Evolutionary conservation across 2,888 invertebrate genomes (phyloP), one percentile per base, ranked within the genome.

Genomic region (Trissoscelio sp.): DNA sequence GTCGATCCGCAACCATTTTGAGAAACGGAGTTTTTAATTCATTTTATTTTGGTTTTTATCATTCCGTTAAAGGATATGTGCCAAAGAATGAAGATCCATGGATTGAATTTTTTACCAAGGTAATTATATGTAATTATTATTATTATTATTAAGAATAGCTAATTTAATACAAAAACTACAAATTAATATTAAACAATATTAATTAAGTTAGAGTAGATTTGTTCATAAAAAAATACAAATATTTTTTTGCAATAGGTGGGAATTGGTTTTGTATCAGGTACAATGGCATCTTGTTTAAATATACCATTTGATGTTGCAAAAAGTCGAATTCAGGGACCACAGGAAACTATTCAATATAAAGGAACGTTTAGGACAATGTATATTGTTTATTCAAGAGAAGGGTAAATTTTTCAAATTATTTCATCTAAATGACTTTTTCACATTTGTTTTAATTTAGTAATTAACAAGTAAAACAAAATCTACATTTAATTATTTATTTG

Each of bases 241-340:
- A n/a, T n/a, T n/a, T n/a, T n/a, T n/a, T n/a, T n/a, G 6, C 28
- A 28, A 37, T 16, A 87, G 87, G 82, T 77, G 0, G 92, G 93
- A 0, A 95, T 98, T 85, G 98, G 98, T 39, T 97, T 98, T 88
- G 93, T 94, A 7, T 97, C 98, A 9, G 98, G 98, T 1, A 96
- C 96, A 0, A 91, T 98, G 34, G 98, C 96, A 6, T 98, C 97
- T 3, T 94, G 95, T 85, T 92, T 96, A 53, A 98, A 98, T 91
- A 98, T 98, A 92, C 98, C 98, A 4, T 98, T 98, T 91, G 98
- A 98, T 90, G 98, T 98, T 24, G 98, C 97, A 20, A 98, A 98
- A 92, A 97, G 97, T 85, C 94, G 98, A 66, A 98, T 98, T 85
- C 98, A 98, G 91, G 98, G 97, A 0, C 97, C 98, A 0, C 97